Evolutionary conservation across 1,140 invertebrate genomes (phyloP).

Genomic region (Ooceraea biroi): DNA sequence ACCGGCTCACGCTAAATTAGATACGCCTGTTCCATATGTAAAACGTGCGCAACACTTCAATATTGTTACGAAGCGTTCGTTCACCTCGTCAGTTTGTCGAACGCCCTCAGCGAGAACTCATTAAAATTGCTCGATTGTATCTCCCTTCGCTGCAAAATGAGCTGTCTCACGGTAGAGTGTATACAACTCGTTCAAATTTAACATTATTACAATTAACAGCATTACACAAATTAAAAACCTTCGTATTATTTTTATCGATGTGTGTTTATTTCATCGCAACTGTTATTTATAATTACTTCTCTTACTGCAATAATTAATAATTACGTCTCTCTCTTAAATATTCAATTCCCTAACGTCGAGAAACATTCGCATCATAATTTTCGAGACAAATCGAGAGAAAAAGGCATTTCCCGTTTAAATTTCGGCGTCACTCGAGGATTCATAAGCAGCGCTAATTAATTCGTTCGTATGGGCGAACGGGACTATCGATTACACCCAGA

Average conservation of each 20-base stretch:
- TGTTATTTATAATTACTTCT: background rate
- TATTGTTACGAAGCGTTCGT: conserved; percentile 25
- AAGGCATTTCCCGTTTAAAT: conserved; percentile 2
- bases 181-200: background rate
- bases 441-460: conserved; percentile 32
- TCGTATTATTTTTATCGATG: background rate
- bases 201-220: background rate
- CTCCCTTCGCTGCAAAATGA: background rate
- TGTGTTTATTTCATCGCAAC: background rate
- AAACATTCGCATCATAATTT: no score
- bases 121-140: background rate
- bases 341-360: no score
- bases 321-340: background rate
- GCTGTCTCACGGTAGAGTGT: background rate
- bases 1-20: conserved; percentile 37
- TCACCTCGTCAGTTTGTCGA: conserved; percentile 53
- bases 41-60: conserved; percentile 6
- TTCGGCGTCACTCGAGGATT: conserved; percentile 26
- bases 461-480: conserved; percentile 27
- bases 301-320: background rate
- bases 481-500: background rate
- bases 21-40: conserved; percentile 49
- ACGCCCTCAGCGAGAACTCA: conserved; percentile 29
- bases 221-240: background rate
- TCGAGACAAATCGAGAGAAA: no score